Base-by-base conservation (phyloP, 2,113 vertebrate genomes). In the Microcebus jonahi region DNA sequence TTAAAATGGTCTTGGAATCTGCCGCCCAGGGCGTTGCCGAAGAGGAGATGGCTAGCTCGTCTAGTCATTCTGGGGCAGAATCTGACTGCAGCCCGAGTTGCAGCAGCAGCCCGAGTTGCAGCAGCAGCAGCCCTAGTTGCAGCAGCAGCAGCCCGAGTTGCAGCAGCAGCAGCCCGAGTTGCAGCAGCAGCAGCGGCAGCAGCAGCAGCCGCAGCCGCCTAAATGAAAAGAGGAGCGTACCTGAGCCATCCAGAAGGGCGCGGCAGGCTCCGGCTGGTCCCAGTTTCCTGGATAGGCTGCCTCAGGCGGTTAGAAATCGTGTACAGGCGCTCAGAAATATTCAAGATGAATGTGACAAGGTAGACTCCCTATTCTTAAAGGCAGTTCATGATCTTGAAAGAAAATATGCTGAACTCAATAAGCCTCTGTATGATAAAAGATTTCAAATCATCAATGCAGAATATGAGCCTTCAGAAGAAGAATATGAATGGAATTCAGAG, bases 251-350 rank as follows among this genome's bases (percentile, higher is more conserved):
- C 63, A 50, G 77, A 85, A 91, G 82, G 84, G 82, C 23, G 50
- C 71, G 10, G 39, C 29, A 34, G 36, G 27, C 86, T 48, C 73
- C n/a, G 0, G 45, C 42, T 0, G 82, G 71, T 50, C 92, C 45
- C 53, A 50, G 10, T 95, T 94, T 97, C 25, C 3, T 92, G n/a
- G 65, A 94, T 50, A 99, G 99, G 97, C 99, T 99, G 98, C 99
- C 99, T 71, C 99, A 99, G 98, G 99, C 99, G 81, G 99, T 99
- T 91, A 99, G 99, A 98, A 99, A 99, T 95, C 99, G 99, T 20
- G 99, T 99, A 34, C 99, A 99, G 94, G 99, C 99, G 50, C 99
- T 99, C 29, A 99, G 99, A 98, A 99, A 99, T 98, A 99, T 99
- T 97, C 99, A 99, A 98, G 99, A 99, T 94, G 99, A 99, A 95